Percentiles rank a stretch among this genome's conserved stretches.
Conservation (phyloP, 1,140 invertebrate species). For the Drosophila ercepeae region DNA sequence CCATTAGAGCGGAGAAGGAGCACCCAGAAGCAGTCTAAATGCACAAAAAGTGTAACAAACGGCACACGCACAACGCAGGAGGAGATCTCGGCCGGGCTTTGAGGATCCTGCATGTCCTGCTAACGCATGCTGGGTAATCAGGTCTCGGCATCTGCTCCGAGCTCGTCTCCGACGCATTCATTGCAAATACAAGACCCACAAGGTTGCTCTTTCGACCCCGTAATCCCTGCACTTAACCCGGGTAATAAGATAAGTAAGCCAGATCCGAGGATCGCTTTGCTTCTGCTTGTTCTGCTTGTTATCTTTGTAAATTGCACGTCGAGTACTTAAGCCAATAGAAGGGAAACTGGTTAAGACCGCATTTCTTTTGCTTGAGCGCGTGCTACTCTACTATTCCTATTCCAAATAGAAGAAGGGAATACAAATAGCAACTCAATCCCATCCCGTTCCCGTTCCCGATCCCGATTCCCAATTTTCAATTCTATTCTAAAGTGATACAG, state of each 20-base stretch:
- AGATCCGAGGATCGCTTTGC: conserved; percentile 50
- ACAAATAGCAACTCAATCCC: too few relatives aligned
- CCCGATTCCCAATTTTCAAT: conserved; percentile 20
- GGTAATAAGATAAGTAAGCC: conserved; percentile 80
- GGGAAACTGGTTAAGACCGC: conserved; percentile 53
- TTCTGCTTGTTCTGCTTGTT: conserved; percentile 76
- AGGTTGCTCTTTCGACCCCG: conserved; percentile 75
- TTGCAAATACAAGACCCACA: conserved; percentile 3
- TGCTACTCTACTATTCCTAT: conserved; percentile 43
- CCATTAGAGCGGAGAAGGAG: conserved; percentile 68
- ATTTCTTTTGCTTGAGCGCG: conserved; percentile 39
- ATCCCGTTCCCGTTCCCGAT: background rate
- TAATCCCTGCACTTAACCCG: conserved; percentile 79
- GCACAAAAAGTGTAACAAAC: conserved; percentile 74
- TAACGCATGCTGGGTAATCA: conserved; percentile 53
- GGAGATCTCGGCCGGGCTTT: conserved; percentile 7
- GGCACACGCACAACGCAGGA: conserved; percentile 62
- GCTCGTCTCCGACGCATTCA: background rate
- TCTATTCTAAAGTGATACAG: conserved; percentile 66
- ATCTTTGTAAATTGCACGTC: conserved; percentile 80
- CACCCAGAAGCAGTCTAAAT: conserved; percentile 60
- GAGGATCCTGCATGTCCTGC: background rate
- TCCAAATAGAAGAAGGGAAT: too few relatives aligned
- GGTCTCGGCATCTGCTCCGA: conserved; percentile 52
- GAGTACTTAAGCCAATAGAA: conserved; percentile 75